Evolutionary conservation across 2,888 invertebrate genomes (phyloP), one percentile per base, ranked within the genome.

Genomic region (Lochmaea crataegi): DNA sequence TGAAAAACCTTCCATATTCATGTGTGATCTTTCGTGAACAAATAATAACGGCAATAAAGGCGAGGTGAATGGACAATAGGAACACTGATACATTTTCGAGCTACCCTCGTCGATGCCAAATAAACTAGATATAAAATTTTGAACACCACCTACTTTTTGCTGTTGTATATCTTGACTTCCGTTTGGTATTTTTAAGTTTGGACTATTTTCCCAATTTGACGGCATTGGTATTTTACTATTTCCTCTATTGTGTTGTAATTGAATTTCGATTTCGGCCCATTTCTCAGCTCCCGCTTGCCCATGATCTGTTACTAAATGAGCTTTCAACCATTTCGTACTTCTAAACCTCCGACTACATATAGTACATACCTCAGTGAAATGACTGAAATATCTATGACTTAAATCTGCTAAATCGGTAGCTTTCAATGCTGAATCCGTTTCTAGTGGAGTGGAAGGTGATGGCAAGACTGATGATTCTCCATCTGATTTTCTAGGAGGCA

Each of bases 1-100:
- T 76, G 82, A 85, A 78, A 76, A 83, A 74, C 81, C 80, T 22
- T 80, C 78, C 75, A 85, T 81, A 41, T 83, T 85, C 72, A 83
- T 75, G 18, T 96, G 96, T 57, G 95, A 94, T 80, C 95, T 92
- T 86, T 97, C 97, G 87, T 97, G 97, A 66, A 96, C 94, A 86
- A 96, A 96, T 80, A 97, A 89, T 83, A 97, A 95, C 69, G 96
- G 96, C 82, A 96, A 90, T 84, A 96, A 94, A 77, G 95, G 93
- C 51, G 97, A 96, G 58, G 94, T 93, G 86, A 96, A 97, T 70
- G 94, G 93, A 86, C 97, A 97, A 85, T 94, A 92, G 58, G 95
- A 94, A 87, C 97, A 97, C 78, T 94, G 94, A 87, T 96, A 97
- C 75, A 92, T 93, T 86, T 96, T 94, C 78, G 91, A 84, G 85